Percentiles rank a stretch among this genome's conserved stretches.
Evolutionary conservation across 2,888 invertebrate genomes (phyloP).

Genomic region (Apamea crenata): DNA sequence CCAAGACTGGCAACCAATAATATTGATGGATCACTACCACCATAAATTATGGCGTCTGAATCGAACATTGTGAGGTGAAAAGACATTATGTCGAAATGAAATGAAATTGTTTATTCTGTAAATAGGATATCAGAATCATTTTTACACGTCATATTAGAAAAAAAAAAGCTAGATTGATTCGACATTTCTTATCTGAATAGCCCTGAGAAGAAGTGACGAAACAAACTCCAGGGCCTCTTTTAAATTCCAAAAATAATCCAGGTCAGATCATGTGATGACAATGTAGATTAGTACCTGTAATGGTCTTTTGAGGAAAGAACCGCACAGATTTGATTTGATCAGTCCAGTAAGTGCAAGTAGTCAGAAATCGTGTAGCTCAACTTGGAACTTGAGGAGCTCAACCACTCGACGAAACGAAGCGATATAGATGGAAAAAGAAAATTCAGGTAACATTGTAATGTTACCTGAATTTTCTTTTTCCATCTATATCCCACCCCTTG

Average conservation of each 20-base stretch:
- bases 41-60: conserved; percentile 44
- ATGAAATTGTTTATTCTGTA: neutral
- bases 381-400: neutral
- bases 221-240: neutral
- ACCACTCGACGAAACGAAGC: neutral
- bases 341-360: too few species aligned
- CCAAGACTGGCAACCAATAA: conserved; percentile 61
- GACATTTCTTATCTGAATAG: neutral
- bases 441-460: conserved; percentile 3
- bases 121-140: neutral
- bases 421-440: neutral
- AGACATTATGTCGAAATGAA: conserved; percentile 5
- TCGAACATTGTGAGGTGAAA: neutral
- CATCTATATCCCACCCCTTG: neutral
- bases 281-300: too few species aligned
- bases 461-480: neutral
- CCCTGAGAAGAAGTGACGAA: neutral
- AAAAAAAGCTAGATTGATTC: neutral
- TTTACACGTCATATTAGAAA: neutral
- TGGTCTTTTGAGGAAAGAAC: too few species aligned
- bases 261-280: too few species aligned
- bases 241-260: neutral
- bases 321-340: too few species aligned
- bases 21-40: conserved; percentile 70
- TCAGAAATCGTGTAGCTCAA: too few species aligned